Evolutionary conservation across 2,797 vertebrate species (phyloP), one percentile per base, ranked within the genome.

Genomic region (Aldrovandia affinis): DNA sequence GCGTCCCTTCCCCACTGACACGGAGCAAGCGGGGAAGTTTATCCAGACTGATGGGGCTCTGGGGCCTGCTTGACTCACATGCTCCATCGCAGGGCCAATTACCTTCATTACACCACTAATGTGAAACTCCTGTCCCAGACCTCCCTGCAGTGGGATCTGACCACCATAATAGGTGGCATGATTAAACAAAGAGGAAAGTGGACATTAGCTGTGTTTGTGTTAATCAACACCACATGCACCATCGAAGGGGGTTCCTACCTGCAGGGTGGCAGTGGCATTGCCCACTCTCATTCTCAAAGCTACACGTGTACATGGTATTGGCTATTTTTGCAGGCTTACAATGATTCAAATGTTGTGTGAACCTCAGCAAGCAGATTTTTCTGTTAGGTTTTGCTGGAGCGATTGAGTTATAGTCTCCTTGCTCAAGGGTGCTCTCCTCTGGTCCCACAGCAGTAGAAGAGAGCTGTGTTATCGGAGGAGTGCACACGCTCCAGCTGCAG

Each of bases 31-130:
- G 39, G 44, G 70, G 42, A 47, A 75, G 70, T 75, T 75, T 75
- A 75, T n/a, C 39, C 39, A 9, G 22, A 10, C 70, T n/a, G 70
- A 75, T 75, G 70, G 39, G 70, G 70, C 70, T 44, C 70, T 75
- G 70, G 70, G 70, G 70, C 42, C 70, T n/a, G 55, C 55, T 57
- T 57, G 55, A 44, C 39, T 44, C 70, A 47, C 39, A 8, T 2
- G 18, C 25, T 44, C 22, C 7, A 8, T 47, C 42, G 22, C 18
- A n/a, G 33, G n/a, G 30, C 47, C 78, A 52, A 52, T 52, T 55
- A 22, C 78, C 12, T 54, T 54, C 44, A 28, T 78, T 50, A 15
- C 50, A 3, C n/a, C 3, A 47, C 25, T 44, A 50, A 78, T 50
- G 39, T 18, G 28, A 79, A 55, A 52, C 30, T 28, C 78, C 44